A percentile compares a stretch with the other conserved stretches of the same genome.
These are phyloP conservation scores for Nasonovia ribisnigri DNA, from an alignment of 2,888 invertebrate genomes.

Conservation along the genomic window DNA sequence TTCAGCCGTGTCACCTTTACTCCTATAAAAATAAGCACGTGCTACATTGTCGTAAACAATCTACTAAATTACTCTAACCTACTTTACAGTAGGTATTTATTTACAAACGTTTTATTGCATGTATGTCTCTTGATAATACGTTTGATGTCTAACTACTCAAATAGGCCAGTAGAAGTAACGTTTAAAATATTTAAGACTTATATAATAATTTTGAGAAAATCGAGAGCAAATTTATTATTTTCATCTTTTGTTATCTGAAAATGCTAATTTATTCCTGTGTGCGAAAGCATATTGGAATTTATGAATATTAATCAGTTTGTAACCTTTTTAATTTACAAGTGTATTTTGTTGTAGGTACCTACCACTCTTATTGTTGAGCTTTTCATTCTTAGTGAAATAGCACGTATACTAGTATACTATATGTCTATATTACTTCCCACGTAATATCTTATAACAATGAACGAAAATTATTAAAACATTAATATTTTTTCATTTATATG, in stretches of 20 bases:
- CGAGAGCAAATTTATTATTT: neutral
- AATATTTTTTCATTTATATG: no score
- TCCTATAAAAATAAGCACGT: neutral
- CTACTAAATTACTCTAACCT: no score
- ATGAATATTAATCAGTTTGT: neutral
- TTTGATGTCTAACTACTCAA: no score
- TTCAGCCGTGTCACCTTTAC: neutral
- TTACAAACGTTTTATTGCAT: neutral
- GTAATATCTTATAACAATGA: neutral
- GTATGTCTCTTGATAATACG: neutral
- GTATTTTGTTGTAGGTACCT: neutral
- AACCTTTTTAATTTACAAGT: neutral
- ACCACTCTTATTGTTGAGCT: neutral
- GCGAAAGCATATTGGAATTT: neutral
- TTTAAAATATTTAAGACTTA: neutral
- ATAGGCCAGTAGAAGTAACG: neutral
- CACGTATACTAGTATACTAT: neutral
- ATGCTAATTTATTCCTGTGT: neutral
- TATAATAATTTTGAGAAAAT: neutral
- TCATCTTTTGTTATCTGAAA: neutral
- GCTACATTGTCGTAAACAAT: neutral
- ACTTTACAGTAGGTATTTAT: no score
- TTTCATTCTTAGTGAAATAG: neutral
- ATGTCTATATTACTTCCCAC: no score
- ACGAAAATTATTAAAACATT: neutral